phyloP scores from a whole-genome alignment of 2,888 invertebrate genomes.

The Melanchra persicariae region DNA sequence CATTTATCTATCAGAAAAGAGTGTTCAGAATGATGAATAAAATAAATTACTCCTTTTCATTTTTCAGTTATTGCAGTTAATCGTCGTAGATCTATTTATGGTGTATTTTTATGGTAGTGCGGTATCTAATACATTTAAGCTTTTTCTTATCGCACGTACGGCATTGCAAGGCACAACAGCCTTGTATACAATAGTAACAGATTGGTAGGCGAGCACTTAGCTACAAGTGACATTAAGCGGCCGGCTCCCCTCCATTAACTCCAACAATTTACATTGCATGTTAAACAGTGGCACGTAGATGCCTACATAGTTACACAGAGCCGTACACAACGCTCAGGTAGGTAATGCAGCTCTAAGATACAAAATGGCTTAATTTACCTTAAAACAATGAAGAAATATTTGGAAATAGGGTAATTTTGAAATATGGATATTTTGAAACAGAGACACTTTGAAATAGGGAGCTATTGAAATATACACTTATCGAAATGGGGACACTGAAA shows the following conservation, averaged over 20 bases:
- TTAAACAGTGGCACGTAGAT: constrained; percentile 45
- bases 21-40: too few species aligned
- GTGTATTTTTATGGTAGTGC: not conserved
- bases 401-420: not conserved
- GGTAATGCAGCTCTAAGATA: constrained; percentile 27
- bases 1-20: too few species aligned
- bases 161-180: not conserved
- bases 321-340: constrained; percentile 31
- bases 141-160: not conserved
- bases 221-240: constrained; percentile 55
- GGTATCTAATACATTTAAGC: too few species aligned
- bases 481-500: not conserved
- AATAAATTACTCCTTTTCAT: too few species aligned
- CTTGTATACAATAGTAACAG: constrained; percentile 26
- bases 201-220: constrained; percentile 44
- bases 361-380: not conserved
- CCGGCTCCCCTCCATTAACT: constrained; percentile 56
- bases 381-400: not conserved
- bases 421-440: not conserved
- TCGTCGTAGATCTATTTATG: too few species aligned
- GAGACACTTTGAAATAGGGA: too few species aligned
- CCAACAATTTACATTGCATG: constrained; percentile 61
- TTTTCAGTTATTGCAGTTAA: too few species aligned
- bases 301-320: constrained; percentile 17
- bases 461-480: not conserved